A percentile compares a stretch with the other conserved stretches of the same genome.
Evolutionary conservation across 37 sponge, comb jelly and placozoan species (phyloP).

Genomic region (Tethya wilhelma): DNA sequence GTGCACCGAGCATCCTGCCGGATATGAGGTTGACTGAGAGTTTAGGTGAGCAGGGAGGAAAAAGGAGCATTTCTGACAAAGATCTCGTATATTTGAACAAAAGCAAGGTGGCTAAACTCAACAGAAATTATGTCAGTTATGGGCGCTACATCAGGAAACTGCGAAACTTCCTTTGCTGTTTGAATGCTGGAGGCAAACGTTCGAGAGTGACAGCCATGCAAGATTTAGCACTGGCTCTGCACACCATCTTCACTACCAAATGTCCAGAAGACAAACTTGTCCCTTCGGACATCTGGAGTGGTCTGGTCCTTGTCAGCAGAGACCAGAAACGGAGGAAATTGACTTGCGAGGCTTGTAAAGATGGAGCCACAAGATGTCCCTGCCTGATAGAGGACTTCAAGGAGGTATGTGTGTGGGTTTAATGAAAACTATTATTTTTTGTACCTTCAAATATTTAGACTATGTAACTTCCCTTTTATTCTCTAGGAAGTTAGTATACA

Average conservation of each 20-base stretch:
- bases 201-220: constrained; percentile 29
- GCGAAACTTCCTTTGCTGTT: not conserved
- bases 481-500: too few species aligned
- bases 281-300: constrained; percentile 25
- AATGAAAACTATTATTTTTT: too few species aligned
- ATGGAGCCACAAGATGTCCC: not conserved
- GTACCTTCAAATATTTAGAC: too few species aligned
- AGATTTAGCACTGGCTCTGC: constrained; percentile 22
- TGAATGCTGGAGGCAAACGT: constrained; percentile 11
- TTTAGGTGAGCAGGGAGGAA: too few species aligned
- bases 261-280: constrained; percentile 9
- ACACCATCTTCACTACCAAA: constrained; percentile 23
- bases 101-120: too few species aligned
- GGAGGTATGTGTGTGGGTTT: too few species aligned
- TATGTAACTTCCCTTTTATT: too few species aligned
- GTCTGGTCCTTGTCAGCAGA: constrained; percentile 13
- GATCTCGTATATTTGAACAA: too few species aligned
- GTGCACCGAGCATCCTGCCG: not conserved
- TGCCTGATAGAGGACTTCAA: not conserved
- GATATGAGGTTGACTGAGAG: not conserved
- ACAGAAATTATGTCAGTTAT: not conserved
- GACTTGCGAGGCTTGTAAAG: not conserved
- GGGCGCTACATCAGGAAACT: not conserved
- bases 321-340: constrained; percentile 16
- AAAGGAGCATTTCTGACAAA: too few species aligned